A percentile compares a stretch with the other conserved stretches of the same genome.
phyloP scores from a whole-genome alignment of 2,888 invertebrate species.

The Drosophila flavopinicola region DNA sequence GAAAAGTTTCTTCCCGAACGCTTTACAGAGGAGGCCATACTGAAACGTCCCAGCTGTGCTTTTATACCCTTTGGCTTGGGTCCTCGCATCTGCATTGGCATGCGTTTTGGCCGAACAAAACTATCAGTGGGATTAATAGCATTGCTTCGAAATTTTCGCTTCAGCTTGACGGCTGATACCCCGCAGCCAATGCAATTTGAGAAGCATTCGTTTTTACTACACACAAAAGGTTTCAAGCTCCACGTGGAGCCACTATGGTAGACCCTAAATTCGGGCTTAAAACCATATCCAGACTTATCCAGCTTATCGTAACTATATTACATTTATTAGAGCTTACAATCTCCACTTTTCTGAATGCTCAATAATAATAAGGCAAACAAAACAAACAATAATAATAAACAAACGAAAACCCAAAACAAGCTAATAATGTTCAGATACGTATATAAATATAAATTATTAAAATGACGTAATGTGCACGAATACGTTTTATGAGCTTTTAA shows the following conservation, averaged over 20 bases:
- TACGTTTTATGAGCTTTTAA: background rate
- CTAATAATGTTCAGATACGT: background rate
- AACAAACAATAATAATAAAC: background rate
- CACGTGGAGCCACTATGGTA: conserved; percentile 39
- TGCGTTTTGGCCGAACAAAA: conserved; percentile 78
- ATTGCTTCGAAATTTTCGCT: conserved; percentile 60
- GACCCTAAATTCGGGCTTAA: background rate
- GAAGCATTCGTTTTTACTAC: conserved; percentile 47
- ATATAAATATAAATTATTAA: background rate
- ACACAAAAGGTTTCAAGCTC: conserved; percentile 50
- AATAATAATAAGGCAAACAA: background rate
- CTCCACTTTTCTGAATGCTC: no score
- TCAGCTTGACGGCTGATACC: conserved; percentile 42
- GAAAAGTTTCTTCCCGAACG: conserved; percentile 86
- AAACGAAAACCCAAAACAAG: conserved; percentile 7
- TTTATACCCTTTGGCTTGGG: conserved; percentile 82
- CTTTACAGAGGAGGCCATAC: conserved; percentile 85
- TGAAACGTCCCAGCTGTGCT: conserved; percentile 75
- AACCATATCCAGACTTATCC: background rate
- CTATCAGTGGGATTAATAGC: conserved; percentile 62
- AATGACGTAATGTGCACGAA: conserved; percentile 23
- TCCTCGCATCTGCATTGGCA: conserved; percentile 79
- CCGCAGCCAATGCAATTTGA: conserved; percentile 50
- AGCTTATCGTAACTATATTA: no score
- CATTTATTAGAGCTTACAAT: no score